Base-by-base conservation (phyloP, 1,140 invertebrate genomes). In the Leguminivora glycinivorella region DNA sequence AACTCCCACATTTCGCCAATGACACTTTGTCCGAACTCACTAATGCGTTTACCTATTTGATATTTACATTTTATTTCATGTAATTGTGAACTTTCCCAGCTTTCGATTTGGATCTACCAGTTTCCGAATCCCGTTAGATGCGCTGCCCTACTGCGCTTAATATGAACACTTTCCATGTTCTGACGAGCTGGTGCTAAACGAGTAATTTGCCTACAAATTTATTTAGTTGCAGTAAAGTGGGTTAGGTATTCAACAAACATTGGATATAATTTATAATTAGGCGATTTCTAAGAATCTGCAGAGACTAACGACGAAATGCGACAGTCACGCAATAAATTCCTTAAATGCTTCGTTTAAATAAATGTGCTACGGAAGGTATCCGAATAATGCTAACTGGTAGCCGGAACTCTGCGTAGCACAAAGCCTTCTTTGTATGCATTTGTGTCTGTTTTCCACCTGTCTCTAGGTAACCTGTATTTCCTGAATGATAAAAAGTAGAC, bases 41-140 rank as follows among this genome's bases (percentile, higher is more conserved):
- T 63, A 60, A 60, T 14, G 56, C 25, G 25, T 56, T 56, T 60
- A 26, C 58, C 26, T 31, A 31, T 63, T 31, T 63, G 58, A 29
- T 63, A 73, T 75, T 72, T 71, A 68, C 71, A 63, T 75, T 69
- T 72, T 72, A 67, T 78, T 74, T 80, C 78, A 79, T 79, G 75
- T 76, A 83, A 82, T 79, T 75, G 73, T 77, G 66, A 74, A 87
- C 85, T 89, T 89, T 89, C 87, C 82, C 83, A 84, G 82, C 84
- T 87, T 89, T 88, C 84, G 69, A 84, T 83, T 87, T 73, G 79
- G 66, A 52, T 70, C 77, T 76, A 71, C 76, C 78, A 73, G 76
- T 80, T 78, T 72, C 31, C 56, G 67, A 56, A 73, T 82, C 79
- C 85, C 85, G 84, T 85, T 89, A 78, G 78, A 75, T 72, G 72